Evolutionary conservation across 2,797 vertebrate species (phyloP).

Genomic region (Megalops cyprinoides): DNA sequence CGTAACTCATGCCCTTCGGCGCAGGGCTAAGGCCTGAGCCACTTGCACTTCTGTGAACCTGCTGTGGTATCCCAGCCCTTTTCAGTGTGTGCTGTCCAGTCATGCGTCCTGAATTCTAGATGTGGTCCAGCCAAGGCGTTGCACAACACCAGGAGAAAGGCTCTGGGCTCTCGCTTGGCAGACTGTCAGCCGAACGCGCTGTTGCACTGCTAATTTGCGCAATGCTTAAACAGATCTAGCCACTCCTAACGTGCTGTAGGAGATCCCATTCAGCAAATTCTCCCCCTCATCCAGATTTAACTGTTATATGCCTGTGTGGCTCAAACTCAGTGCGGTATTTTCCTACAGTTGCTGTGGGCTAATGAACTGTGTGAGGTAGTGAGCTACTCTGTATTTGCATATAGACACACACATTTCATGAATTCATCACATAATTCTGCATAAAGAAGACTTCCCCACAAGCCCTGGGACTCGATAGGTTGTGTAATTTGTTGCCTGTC

Average conservation of each 20-base stretch:
- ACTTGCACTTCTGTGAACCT: background rate
- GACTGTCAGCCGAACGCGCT: background rate
- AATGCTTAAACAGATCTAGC: background rate
- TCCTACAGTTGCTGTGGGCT: no score
- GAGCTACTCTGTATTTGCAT: no score
- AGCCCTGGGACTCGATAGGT: background rate
- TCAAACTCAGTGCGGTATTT: no score
- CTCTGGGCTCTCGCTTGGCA: background rate
- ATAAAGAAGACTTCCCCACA: background rate
- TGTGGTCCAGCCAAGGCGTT: slow-evolving; percentile 15
- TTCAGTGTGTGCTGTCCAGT: slow-evolving; percentile 33
- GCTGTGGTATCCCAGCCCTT: slow-evolving; percentile 29
- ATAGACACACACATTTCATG: no score
- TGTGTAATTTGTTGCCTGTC: background rate
- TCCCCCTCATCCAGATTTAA: background rate
- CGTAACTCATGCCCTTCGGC: slow-evolving; percentile 3
- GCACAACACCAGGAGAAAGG: slow-evolving; percentile 7
- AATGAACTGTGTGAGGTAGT: no score
- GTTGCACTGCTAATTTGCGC: background rate
- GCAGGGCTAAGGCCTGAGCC: slow-evolving; percentile 9
- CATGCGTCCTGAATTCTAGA: slow-evolving; percentile 30
- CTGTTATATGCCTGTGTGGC: background rate
- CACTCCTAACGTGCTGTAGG: background rate
- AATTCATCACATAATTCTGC: no score
- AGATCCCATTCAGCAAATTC: background rate